Conservation (phyloP, 2,797 vertebrate genomes). For the Poecilia gillii region DNA sequence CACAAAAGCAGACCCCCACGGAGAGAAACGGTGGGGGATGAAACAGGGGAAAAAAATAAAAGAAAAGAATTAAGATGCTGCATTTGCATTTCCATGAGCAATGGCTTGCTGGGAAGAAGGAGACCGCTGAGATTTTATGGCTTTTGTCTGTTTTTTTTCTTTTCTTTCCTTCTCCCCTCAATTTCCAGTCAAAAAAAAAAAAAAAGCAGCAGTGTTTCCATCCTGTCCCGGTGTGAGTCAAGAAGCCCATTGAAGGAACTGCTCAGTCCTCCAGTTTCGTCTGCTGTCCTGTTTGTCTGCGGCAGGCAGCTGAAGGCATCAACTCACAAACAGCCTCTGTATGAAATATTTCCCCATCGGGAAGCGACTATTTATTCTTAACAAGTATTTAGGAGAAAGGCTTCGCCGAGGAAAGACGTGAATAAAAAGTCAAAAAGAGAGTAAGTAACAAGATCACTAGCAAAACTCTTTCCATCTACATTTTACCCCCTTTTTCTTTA, state of each 20-base stretch:
- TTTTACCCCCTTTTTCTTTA: conserved; percentile 19
- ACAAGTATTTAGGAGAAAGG: conserved; percentile 56
- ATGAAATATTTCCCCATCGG: conserved; percentile 42
- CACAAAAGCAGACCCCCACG: conserved; percentile 36
- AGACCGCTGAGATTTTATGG: conserved; percentile 20
- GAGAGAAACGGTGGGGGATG: conserved; percentile 4
- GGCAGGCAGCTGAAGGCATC: conserved; percentile 52
- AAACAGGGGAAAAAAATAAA: neutral
- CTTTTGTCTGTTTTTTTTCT: conserved; percentile 33
- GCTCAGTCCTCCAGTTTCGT: conserved; percentile 41
- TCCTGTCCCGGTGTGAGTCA: conserved; percentile 69
- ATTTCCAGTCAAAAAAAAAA: conserved; percentile 8
- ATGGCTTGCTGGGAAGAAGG: conserved; percentile 26
- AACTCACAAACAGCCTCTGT: conserved; percentile 55
- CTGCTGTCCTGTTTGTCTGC: conserved; percentile 20
- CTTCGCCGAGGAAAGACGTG: conserved; percentile 29
- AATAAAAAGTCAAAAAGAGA: conserved; percentile 48
- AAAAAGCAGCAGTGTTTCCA: conserved; percentile 51
- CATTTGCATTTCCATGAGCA: conserved; percentile 12
- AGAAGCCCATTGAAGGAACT: conserved; percentile 67
- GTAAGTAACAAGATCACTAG: conserved; percentile 60
- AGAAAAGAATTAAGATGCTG: neutral
- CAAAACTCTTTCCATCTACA: conserved; percentile 27
- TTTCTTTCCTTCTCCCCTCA: conserved; percentile 3
- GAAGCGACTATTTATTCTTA: conserved; percentile 51